phyloP scores from a whole-genome alignment of 1,140 invertebrate genomes.

The Paramacrobiotus metropolitanus region DNA sequence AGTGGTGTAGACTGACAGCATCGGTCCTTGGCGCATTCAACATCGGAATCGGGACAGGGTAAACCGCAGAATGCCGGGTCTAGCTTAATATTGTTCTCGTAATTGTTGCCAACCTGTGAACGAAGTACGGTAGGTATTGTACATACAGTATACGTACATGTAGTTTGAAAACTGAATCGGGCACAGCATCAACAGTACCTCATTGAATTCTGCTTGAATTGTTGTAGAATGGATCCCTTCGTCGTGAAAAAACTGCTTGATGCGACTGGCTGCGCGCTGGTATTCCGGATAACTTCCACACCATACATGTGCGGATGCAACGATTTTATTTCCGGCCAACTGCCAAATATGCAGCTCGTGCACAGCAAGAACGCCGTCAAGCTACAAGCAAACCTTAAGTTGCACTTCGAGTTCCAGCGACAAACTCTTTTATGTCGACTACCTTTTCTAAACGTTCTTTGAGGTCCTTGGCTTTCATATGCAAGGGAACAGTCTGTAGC shows the following conservation, averaged over 20 bases:
- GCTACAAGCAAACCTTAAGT: too few species aligned
- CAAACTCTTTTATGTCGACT: not conserved
- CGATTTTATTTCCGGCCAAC: constrained; percentile 29
- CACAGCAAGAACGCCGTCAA: constrained; percentile 29
- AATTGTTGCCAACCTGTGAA: too few species aligned
- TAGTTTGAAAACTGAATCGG: too few species aligned
- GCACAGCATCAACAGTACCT: too few species aligned
- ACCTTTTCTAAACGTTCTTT: not conserved
- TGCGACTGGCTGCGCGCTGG: constrained; percentile 23
- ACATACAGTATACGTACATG: too few species aligned
- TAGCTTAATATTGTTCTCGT: too few species aligned
- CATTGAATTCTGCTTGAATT: constrained; percentile 30
- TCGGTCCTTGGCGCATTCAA: too few species aligned
- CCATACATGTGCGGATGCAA: constrained; percentile 32
- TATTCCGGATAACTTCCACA: constrained; percentile 28
- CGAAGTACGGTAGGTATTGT: too few species aligned
- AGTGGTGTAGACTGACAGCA: too few species aligned
- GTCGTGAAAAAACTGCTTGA: constrained; percentile 27
- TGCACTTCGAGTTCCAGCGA: too few species aligned
- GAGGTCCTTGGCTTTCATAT: not conserved
- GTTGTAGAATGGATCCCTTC: constrained; percentile 33
- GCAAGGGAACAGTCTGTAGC: not conserved
- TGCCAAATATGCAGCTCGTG: constrained; percentile 37
- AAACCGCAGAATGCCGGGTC: too few species aligned
- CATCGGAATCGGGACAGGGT: too few species aligned